phyloP scores from a whole-genome alignment of 2,113 vertebrate genomes.

The Himantopus leucocephalus region DNA sequence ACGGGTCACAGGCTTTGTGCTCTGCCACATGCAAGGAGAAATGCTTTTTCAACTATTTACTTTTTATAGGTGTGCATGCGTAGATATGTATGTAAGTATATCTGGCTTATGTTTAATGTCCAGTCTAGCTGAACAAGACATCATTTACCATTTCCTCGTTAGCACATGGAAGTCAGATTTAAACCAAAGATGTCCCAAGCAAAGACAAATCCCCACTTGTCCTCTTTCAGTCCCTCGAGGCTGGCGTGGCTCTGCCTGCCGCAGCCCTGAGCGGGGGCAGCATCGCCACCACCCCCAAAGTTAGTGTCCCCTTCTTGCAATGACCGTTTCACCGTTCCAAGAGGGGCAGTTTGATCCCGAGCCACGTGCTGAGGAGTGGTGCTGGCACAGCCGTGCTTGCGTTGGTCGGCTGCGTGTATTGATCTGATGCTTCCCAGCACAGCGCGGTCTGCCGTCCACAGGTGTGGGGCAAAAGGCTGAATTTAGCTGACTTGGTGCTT shows the following conservation, averaged over 20 bases:
- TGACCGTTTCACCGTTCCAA: not conserved
- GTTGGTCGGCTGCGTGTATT: not conserved
- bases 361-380: not conserved
- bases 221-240: not conserved
- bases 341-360: not conserved
- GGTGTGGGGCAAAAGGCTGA: not conserved
- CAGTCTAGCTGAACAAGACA: not conserved
- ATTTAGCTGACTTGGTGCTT: not conserved
- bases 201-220: not conserved
- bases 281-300: not conserved
- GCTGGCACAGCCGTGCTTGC: not conserved
- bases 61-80: too few relatives aligned
- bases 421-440: not conserved
- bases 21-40: not conserved
- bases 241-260: not conserved
- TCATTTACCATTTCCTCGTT: not conserved
- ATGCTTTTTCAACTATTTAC: fast-evolving
- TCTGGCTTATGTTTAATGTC: not conserved
- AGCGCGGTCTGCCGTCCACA: fast-evolving
- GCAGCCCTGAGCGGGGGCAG: not conserved
- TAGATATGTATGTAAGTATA: not conserved
- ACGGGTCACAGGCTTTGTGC: not conserved
- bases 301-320: not conserved
- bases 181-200: not conserved
- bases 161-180: not conserved